Evolutionary conservation across 1,140 invertebrate genomes (phyloP).

Genomic region (Drosophila sturtevanti): DNA sequence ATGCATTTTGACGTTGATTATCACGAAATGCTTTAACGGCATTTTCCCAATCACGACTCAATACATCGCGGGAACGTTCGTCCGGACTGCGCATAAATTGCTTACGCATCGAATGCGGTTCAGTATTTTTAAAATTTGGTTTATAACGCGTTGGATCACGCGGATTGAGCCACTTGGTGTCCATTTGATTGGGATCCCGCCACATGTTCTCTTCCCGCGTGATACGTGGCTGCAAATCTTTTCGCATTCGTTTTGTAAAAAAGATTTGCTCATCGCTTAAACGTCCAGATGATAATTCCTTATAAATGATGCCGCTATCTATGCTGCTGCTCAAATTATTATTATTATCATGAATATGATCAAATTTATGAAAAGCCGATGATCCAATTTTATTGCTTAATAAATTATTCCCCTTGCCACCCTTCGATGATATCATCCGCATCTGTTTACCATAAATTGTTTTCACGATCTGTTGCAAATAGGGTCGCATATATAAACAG

Average conservation of each 20-base stretch:
- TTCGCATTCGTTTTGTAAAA: neutral
- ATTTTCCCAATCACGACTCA: conserved; percentile 49
- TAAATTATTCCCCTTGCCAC: neutral
- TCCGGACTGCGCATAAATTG: conserved; percentile 69
- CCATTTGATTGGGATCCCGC: conserved; percentile 13
- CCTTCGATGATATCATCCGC: neutral
- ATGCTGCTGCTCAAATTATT: neutral
- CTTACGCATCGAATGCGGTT: conserved; percentile 31
- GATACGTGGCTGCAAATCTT: conserved; percentile 13
- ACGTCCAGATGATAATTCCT: neutral
- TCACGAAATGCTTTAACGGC: conserved; percentile 16
- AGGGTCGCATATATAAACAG: neutral
- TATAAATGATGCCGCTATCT: neutral
- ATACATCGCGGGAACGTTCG: conserved; percentile 42
- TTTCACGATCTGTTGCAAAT: neutral
- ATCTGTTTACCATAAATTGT: neutral
- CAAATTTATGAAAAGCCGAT: too few species aligned
- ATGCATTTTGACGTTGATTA: neutral
- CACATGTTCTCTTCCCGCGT: conserved; percentile 65
- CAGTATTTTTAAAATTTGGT: conserved; percentile 53
- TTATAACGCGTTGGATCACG: conserved; percentile 34
- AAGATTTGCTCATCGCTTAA: neutral
- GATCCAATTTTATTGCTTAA: too few species aligned
- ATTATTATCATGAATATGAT: neutral
- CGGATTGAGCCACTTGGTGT: conserved; percentile 52